A percentile compares a stretch with the other conserved stretches of the same genome.
Evolutionary conservation across 2,888 invertebrate genomes (phyloP).

Genomic region (Linyphia triangularis): DNA sequence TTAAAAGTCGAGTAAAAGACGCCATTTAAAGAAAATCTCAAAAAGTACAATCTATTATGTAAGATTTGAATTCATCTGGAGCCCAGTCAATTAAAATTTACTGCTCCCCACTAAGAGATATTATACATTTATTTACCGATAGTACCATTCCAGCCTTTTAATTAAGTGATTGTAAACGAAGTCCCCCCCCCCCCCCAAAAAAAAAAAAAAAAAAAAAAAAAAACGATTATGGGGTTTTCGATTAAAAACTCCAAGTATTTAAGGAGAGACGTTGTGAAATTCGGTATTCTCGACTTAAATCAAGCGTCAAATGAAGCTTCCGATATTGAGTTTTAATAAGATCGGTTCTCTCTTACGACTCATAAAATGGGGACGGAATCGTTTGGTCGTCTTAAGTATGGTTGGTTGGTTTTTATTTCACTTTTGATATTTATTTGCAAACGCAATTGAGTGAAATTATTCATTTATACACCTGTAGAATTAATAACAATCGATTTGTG

Average conservation of each 20-base stretch:
- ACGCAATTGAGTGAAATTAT: not conserved
- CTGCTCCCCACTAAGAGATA: no score
- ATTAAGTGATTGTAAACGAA: conserved; percentile 26
- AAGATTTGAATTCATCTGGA: not conserved
- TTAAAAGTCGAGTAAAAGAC: no score
- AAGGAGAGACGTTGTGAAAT: not conserved
- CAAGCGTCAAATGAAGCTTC: not conserved
- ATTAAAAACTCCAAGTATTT: not conserved
- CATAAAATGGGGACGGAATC: not conserved
- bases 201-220: not conserved
- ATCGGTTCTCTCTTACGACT: not conserved
- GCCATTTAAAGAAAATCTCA: no score
- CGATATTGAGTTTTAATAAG: conserved; percentile 26
- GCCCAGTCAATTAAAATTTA: conserved; percentile 19
- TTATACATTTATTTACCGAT: no score
- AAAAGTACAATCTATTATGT: no score
- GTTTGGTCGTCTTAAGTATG: not conserved
- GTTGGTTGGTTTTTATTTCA: not conserved
- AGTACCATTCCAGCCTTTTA: not conserved
- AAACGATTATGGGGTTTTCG: conserved; percentile 17
- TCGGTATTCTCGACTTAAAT: not conserved
- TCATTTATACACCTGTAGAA: not conserved
- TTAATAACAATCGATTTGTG: no score
- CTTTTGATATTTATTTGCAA: not conserved
- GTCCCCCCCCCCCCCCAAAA: not conserved